Evolutionary conservation across 92 coral and sea anemone genomes (phyloP), one percentile per base, ranked within the genome.

Genomic region (Porites evermanni): DNA sequence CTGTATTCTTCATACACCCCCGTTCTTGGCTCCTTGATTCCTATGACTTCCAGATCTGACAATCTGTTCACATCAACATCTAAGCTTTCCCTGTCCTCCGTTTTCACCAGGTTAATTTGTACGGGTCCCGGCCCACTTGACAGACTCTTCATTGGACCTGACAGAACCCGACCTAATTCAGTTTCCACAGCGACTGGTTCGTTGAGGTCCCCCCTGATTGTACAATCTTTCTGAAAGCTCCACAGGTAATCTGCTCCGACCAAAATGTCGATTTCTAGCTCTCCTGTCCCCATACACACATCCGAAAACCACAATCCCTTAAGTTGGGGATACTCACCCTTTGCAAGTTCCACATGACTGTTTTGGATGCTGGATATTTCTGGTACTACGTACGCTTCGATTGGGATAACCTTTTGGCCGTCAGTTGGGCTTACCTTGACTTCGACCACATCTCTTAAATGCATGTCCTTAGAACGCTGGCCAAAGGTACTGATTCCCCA

Each of bases 371-470:
- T 72, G 1, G 90, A 71, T 18, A 89, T 85, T 60, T 86, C 84
- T 18, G 86, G 87, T 20, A 90, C 91, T 8, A 90, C 93, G 53
- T 72, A 90, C 2, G 75, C 93, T 69, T 91, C 84, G 17, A 88
- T 21, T 6, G 23, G 32, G 12, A 84, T 29, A 6, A 38, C 78
- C 18, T 80, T 76, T 20, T 82, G 88, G 19, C 90, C 94, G 7
- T 68, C 53, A 13, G 79, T 2, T 2, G 94, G 77, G 21, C 58
- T 51, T n/a, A 87, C 78, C n/a, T 67, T 77, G 13, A 82, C n/a
- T n/a, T 72, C 81, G 8, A 63, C 91, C 2, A 76, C 88, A 78
- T 91, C 85, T 52, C 88, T 63, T 44, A 76, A 13, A 13, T 51
- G 26, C 29, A 38, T 67, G 9, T 69, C 56, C 32, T 56, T 76